phyloP scores from a whole-genome alignment of 1,140 invertebrate genomes.

The Euura lappo region DNA sequence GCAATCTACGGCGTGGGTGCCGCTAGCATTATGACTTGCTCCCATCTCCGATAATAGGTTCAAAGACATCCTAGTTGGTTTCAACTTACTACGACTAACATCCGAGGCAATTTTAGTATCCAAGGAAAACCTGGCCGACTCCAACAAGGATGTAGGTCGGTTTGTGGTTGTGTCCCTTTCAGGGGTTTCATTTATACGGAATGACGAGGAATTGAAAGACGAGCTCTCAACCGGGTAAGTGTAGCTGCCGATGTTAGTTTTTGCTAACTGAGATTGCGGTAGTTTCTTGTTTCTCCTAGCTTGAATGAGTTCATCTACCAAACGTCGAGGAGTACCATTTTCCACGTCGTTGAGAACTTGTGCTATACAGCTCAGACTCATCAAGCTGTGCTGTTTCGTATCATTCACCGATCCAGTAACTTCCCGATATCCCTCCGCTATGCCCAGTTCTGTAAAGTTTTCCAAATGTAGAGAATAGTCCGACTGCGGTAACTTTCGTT shows the following conservation, averaged over 20 bases:
- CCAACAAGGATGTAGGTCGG: constrained; percentile 3
- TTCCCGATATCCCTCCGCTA: constrained; percentile 13
- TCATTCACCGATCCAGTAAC: constrained; percentile 26
- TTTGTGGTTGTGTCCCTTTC: constrained; percentile 26
- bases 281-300: constrained; percentile 44
- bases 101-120: constrained; percentile 36
- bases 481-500: background rate
- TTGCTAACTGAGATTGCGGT: background rate
- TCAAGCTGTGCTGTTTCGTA: constrained; percentile 36
- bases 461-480: background rate
- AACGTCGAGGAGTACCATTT: constrained; percentile 41
- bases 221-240: background rate
- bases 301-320: constrained; percentile 51
- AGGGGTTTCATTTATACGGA: constrained; percentile 20
- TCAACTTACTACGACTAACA: background rate
- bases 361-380: constrained; percentile 54
- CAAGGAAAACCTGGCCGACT: constrained; percentile 40
- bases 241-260: background rate
- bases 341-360: constrained; percentile 43
- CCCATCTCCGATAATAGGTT: background rate
- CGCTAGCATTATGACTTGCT: background rate
- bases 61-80: background rate
- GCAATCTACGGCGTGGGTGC: no score
- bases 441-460: background rate
- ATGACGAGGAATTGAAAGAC: constrained; percentile 33